Evolutionary conservation across 2,113 vertebrate genomes (phyloP).

Genomic region (Thamnophis sirtalis): DNA sequence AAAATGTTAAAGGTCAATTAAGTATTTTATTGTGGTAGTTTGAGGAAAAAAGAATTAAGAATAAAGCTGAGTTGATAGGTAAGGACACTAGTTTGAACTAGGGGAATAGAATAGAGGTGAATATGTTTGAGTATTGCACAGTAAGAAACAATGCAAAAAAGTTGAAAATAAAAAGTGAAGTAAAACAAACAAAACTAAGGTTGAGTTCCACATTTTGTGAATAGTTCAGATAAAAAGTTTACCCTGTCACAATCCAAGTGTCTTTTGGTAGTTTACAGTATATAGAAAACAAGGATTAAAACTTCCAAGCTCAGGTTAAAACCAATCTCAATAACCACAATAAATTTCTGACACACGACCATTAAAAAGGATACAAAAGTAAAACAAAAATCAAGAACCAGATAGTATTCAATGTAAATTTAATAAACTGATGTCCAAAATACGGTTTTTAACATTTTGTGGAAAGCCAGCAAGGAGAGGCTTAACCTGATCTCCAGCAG

Average conservation of each 20-base stretch:
- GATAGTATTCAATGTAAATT: background rate
- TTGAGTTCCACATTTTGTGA: background rate
- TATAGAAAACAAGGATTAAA: background rate
- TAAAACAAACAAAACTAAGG: background rate
- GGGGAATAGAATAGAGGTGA: background rate
- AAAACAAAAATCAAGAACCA: background rate
- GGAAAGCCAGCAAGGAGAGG: background rate
- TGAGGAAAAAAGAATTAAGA: background rate
- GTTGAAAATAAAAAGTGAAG: background rate
- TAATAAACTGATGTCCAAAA: background rate
- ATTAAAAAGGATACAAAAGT: background rate
- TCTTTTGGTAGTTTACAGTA: background rate
- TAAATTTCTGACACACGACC: background rate
- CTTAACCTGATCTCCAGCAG: background rate
- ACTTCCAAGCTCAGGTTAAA: background rate
- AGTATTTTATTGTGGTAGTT: background rate
- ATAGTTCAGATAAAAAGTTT: background rate
- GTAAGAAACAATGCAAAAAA: background rate
- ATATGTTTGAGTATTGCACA: background rate
- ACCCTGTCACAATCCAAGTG: background rate
- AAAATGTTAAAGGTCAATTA: background rate
- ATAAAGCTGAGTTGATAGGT: background rate
- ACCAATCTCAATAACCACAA: background rate
- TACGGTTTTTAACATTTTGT: background rate
- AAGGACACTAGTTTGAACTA: background rate